Percentiles rank a stretch among this genome's conserved stretches.
Conservation (phyloP, 2,888 invertebrate genomes). For the Drosophila robusta region DNA sequence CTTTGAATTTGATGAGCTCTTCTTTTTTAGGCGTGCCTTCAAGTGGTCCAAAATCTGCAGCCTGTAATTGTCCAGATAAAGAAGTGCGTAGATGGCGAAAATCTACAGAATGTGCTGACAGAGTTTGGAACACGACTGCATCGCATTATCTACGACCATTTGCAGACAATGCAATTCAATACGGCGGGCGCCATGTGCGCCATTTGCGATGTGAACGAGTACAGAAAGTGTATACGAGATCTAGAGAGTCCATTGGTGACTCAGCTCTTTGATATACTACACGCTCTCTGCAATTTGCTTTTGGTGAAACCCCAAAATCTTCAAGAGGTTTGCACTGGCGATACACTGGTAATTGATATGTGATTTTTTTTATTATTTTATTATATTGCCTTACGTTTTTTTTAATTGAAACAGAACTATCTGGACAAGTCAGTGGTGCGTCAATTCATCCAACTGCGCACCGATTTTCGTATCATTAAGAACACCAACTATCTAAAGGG, state of each 20-base stretch:
- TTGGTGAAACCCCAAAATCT: slow-evolving; percentile 98
- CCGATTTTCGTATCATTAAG: slow-evolving; percentile 96
- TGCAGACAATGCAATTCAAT: slow-evolving; percentile 97
- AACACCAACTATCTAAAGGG: slow-evolving; percentile 88
- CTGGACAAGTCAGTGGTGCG: slow-evolving; percentile 95
- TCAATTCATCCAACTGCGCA: slow-evolving; percentile 96
- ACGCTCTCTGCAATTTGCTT: slow-evolving; percentile 97
- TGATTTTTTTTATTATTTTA: not conserved
- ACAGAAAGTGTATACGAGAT: slow-evolving; percentile 93
- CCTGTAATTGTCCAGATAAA: slow-evolving; percentile 91
- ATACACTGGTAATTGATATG: slow-evolving; percentile 91
- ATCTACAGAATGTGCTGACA: slow-evolving; percentile 92
- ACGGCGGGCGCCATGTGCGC: slow-evolving; percentile 98
- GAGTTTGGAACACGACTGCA: slow-evolving; percentile 97
- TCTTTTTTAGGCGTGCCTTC: slow-evolving; percentile 89
- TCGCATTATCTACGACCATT: slow-evolving; percentile 96
- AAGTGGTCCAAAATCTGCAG: slow-evolving; percentile 93
- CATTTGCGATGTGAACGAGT: slow-evolving; percentile 99
- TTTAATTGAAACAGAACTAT: slow-evolving; percentile 89
- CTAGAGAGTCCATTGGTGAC: slow-evolving; percentile 91
- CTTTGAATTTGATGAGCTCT: slow-evolving; percentile 40
- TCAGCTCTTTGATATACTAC: slow-evolving; percentile 96
- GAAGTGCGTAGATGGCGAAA: slow-evolving; percentile 95
- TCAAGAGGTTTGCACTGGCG: slow-evolving; percentile 97
- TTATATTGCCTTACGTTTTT: slow-evolving; percentile 3